phyloP scores from a whole-genome alignment of 2,797 vertebrate genomes.

The Rhyacichthys aspro region DNA sequence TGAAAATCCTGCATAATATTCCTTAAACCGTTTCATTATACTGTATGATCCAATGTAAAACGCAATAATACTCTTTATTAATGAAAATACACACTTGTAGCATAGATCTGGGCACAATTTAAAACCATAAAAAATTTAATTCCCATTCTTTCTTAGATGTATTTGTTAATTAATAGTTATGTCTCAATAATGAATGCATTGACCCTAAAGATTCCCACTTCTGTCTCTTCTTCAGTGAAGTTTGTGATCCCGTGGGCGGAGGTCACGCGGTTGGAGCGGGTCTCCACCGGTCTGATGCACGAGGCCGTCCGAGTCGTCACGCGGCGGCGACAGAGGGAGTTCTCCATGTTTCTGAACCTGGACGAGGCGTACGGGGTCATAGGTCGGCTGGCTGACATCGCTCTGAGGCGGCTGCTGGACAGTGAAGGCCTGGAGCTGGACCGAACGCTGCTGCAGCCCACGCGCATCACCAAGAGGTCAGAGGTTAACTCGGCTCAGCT shows the following conservation, averaged over 20 bases:
- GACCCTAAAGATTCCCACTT: background rate
- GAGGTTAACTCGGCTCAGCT: constrained; percentile 5
- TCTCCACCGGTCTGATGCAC: constrained; percentile 87
- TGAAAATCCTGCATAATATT: too few relatives aligned
- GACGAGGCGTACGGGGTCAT: constrained; percentile 88
- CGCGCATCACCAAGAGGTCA: constrained; percentile 92
- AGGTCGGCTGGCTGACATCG: constrained; percentile 93
- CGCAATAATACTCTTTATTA: too few relatives aligned
- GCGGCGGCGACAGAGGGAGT: constrained; percentile 86
- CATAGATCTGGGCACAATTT: too few relatives aligned
- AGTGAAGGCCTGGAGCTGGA: constrained; percentile 92
- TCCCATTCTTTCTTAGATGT: too few relatives aligned
- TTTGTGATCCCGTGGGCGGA: constrained; percentile 94
- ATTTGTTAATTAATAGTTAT: too few relatives aligned
- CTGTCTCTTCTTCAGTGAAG: constrained; percentile 81
- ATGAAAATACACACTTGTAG: too few relatives aligned
- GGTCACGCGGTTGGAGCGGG: constrained; percentile 90
- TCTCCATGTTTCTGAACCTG: constrained; percentile 95
- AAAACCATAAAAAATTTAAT: too few relatives aligned
- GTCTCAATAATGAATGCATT: too few relatives aligned
- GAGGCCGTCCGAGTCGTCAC: constrained; percentile 90
- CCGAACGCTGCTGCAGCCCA: constrained; percentile 87
- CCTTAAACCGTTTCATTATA: too few relatives aligned
- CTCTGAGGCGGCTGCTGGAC: constrained; percentile 91
- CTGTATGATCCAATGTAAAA: too few relatives aligned